Evolutionary conservation across 2,113 vertebrate species (phyloP).

Genomic region (Cervus canadensis): DNA sequence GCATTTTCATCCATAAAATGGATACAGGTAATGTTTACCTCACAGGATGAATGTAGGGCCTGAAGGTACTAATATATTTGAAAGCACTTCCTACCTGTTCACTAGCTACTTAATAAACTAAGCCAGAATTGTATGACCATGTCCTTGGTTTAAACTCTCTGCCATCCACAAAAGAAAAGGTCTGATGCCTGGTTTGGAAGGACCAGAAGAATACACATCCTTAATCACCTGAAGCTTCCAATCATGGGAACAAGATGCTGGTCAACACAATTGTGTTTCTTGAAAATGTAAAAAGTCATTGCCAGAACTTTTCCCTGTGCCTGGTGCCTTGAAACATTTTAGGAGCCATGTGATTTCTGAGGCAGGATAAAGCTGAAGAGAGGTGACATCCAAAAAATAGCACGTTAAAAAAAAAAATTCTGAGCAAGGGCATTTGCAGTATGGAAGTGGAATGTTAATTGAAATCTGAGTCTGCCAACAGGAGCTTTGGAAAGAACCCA

Average conservation of each 20-base stretch:
- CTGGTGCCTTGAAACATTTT: slow-evolving; percentile 68
- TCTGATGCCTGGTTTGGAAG: accelerated
- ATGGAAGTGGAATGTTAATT: slow-evolving; percentile 85
- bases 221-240: background rate
- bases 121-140: accelerated
- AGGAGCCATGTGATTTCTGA: slow-evolving; percentile 71
- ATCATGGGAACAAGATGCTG: accelerated
- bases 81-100: accelerated
- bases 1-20: background rate
- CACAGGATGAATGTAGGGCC: accelerated
- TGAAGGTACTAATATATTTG: accelerated
- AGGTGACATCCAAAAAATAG: slow-evolving; percentile 81
- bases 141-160: background rate
- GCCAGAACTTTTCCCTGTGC: slow-evolving; percentile 42
- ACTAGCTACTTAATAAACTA: accelerated
- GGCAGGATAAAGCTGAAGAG: slow-evolving; percentile 63
- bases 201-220: accelerated
- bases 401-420: slow-evolving; percentile 62
- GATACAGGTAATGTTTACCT: background rate
- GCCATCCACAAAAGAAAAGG: background rate
- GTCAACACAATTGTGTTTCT: background rate
- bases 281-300: background rate
- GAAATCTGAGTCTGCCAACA: slow-evolving; percentile 87
- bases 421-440: slow-evolving; percentile 80
- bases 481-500: slow-evolving; percentile 87